phyloP scores from a whole-genome alignment of 1,140 invertebrate genomes.

The Diorhabda elongata region DNA sequence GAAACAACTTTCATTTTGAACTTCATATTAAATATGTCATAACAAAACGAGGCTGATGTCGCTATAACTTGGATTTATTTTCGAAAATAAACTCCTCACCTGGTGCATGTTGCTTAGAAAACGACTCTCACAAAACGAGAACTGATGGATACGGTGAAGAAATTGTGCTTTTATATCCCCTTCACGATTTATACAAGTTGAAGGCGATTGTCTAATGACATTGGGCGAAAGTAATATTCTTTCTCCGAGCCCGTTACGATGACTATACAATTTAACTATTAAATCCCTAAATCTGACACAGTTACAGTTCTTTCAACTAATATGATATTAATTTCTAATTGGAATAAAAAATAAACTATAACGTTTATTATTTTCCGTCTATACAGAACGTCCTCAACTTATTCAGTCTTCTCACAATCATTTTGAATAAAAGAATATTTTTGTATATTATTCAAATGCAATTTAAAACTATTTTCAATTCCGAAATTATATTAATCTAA shows the following conservation, averaged over 20 bases:
- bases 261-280: slow-evolving; percentile 5
- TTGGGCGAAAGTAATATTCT: slow-evolving; percentile 14
- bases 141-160: background rate
- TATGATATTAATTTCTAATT: background rate
- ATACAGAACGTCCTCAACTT: too few species aligned
- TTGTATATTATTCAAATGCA: too few species aligned
- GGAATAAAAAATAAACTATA: background rate
- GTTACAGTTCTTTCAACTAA: slow-evolving; percentile 1
- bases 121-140: background rate
- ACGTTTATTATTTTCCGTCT: too few species aligned
- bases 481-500: too few species aligned
- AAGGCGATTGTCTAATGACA: slow-evolving; percentile 13
- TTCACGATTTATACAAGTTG: background rate
- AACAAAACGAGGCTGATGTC: too few species aligned
- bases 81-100: background rate
- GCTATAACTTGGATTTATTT: too few species aligned
- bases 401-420: too few species aligned
- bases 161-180: slow-evolving; percentile 10
- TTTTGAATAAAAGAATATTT: too few species aligned
- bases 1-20: too few species aligned
- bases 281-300: background rate
- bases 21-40: too few species aligned
- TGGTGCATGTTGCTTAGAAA: slow-evolving; percentile 4
- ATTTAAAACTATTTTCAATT: too few species aligned
- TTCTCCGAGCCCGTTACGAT: background rate